These are phyloP conservation scores for Tenualosa thibaudeaui DNA, from an alignment of 2,797 vertebrate species.

Conservation along the genomic window DNA sequence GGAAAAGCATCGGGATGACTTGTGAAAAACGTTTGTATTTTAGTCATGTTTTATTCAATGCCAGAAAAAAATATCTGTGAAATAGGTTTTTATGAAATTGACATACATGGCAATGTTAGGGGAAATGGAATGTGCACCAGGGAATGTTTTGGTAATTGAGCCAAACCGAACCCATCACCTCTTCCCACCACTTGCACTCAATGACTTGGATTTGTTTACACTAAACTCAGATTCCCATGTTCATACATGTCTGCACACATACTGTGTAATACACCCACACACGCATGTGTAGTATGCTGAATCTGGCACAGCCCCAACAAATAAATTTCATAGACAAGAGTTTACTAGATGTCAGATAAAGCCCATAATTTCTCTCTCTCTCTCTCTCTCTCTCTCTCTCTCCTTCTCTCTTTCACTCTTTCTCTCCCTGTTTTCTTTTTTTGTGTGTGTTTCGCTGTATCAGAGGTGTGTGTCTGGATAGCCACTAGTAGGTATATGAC, in stretches of 20 bases:
- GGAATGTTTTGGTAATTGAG: not conserved
- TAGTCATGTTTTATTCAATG: not conserved
- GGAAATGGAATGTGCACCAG: not conserved
- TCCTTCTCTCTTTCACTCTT: not conserved
- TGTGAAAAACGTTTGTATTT: not conserved
- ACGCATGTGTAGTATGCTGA: not conserved
- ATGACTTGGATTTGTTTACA: not conserved
- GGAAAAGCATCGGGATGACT: not conserved
- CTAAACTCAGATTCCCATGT: not conserved
- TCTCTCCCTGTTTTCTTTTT: not conserved
- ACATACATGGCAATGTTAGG: not conserved
- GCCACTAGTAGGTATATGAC: conserved; percentile 26
- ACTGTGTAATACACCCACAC: not conserved
- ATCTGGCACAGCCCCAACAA: not conserved
- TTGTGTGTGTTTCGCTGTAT: not conserved
- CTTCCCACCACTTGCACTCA: not conserved
- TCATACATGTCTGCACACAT: not conserved
- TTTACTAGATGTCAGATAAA: not conserved
- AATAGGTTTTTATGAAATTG: not conserved
- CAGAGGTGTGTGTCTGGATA: not conserved
- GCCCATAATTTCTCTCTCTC: not conserved
- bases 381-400: not conserved
- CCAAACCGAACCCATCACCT: conserved; percentile 23
- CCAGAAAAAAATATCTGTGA: not conserved
- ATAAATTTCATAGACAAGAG: not conserved